These are phyloP conservation scores for Hiodon tergisus DNA, from an alignment of 2,113 vertebrate species.

Conservation along the genomic window DNA sequence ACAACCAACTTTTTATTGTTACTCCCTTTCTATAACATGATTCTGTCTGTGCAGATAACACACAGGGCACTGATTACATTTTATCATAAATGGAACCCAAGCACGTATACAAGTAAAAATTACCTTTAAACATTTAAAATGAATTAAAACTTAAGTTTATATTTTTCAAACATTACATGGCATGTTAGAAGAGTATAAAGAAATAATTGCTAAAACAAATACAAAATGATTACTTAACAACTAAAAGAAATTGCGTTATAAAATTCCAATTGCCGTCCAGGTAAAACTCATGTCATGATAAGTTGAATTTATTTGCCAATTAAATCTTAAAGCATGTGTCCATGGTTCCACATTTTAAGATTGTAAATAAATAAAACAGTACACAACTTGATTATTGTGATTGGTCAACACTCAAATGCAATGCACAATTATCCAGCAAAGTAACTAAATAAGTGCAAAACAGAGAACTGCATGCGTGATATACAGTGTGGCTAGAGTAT, in stretches of 20 bases:
- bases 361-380: not conserved
- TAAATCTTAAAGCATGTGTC: not conserved
- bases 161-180: not conserved
- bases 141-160: no score
- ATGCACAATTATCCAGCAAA: no score
- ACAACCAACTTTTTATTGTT: not conserved
- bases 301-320: not conserved
- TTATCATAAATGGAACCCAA: no score
- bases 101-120: no score
- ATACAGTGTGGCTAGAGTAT: no score
- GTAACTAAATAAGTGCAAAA: no score
- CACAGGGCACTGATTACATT: no score
- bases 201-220: not conserved
- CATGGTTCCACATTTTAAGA: not conserved
- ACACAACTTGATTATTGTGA: no score
- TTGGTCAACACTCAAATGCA: no score
- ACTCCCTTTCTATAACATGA: not conserved
- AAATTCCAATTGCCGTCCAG: not conserved
- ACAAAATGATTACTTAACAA: not conserved
- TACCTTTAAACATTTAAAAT: not conserved
- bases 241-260: not conserved
- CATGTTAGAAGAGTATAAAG: not conserved
- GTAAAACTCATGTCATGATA: not conserved
- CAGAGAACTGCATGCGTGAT: no score
- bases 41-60: not conserved